These are phyloP conservation scores for Epiblema foenella DNA, from an alignment of 2,888 invertebrate species.

Conservation along the genomic window DNA sequence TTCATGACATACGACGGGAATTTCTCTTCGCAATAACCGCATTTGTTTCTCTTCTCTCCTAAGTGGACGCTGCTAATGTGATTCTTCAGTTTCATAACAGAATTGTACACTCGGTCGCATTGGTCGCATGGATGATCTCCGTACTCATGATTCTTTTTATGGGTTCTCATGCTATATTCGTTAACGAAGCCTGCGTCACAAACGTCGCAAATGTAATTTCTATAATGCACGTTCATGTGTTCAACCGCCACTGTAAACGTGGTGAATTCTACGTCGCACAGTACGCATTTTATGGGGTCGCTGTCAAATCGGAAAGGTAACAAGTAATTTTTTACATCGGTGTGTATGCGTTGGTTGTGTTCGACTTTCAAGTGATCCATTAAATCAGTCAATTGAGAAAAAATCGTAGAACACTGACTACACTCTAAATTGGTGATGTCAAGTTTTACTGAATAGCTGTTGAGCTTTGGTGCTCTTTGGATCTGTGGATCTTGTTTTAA, in stretches of 20 bases:
- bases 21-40: slow-evolving; percentile 43
- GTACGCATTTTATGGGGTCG: slow-evolving; percentile 53
- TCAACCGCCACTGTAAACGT: slow-evolving; percentile 54
- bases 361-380: slow-evolving; percentile 43
- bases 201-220: slow-evolving; percentile 56
- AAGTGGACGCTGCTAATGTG: slow-evolving; percentile 58
- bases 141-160: slow-evolving; percentile 46
- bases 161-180: slow-evolving; percentile 48
- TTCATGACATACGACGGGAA: slow-evolving; percentile 43
- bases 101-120: slow-evolving; percentile 60
- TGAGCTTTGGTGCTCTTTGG: not conserved
- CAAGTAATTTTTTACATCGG: slow-evolving; percentile 56
- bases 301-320: slow-evolving; percentile 60
- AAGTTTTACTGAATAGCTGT: slow-evolving; percentile 21
- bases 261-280: slow-evolving; percentile 53
- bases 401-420: slow-evolving; percentile 10
- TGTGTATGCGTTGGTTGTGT: slow-evolving; percentile 38
- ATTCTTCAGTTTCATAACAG: slow-evolving; percentile 55
- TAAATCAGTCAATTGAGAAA: slow-evolving; percentile 16
- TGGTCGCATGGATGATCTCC: slow-evolving; percentile 52
- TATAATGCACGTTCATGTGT: slow-evolving; percentile 63
- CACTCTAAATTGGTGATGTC: slow-evolving; percentile 40
- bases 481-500: slow-evolving; percentile 11
- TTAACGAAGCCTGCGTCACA: slow-evolving; percentile 59
- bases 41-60: slow-evolving; percentile 38